Evolutionary conservation across 35 echinoderm and acorn worm genomes (phyloP), one percentile per base, ranked within the genome.

Genomic region (Apostichopus californicus): DNA sequence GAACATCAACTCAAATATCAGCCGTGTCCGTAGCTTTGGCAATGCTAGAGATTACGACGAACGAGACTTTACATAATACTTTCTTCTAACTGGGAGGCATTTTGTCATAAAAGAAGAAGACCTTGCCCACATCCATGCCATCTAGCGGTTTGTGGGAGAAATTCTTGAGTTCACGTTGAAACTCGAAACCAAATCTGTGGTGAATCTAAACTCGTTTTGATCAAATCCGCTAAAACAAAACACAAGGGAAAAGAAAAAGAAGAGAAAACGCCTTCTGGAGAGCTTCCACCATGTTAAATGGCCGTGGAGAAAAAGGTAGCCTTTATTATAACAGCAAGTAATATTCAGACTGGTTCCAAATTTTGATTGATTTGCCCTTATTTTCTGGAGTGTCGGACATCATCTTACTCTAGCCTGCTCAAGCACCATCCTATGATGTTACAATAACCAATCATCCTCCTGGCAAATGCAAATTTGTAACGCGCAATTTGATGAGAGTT

Each of bases 401-500:
- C 54, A 58, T 56, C 81, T 85, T 85, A 20, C 17, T 59, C 81
- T 55, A 85, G n/a, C 81, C 55, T 85, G 81, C 17, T 85, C 81
- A 85, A 85, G 81, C 58, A 85, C 81, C 81, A 58, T 85, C 55
- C 55, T 58, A 56, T 85, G 57, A 85, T 25, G 81, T 59, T 85
- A 85, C 81, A 85, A 85, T 59, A 85, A 59, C 55, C 81, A 54
- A 56, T 85, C 55, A 85, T 58, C 81, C 81, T 85, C 55, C 81
- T 4, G 20, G 55, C 81, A 21, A 85, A 85, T 85, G 81, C 81
- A 85, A 85, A 85, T 85, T 85, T 85, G 55, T 55, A 85, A 59
- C 81, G 81, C 81, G 57, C 81, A 85, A 85, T 85, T 85, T 85
- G 81, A 58, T 58, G 81, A 85, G 81, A 85, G 81, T 85, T 85